phyloP scores from a whole-genome alignment of 2,113 vertebrate genomes.

The Phalacrocorax aristotelis region DNA sequence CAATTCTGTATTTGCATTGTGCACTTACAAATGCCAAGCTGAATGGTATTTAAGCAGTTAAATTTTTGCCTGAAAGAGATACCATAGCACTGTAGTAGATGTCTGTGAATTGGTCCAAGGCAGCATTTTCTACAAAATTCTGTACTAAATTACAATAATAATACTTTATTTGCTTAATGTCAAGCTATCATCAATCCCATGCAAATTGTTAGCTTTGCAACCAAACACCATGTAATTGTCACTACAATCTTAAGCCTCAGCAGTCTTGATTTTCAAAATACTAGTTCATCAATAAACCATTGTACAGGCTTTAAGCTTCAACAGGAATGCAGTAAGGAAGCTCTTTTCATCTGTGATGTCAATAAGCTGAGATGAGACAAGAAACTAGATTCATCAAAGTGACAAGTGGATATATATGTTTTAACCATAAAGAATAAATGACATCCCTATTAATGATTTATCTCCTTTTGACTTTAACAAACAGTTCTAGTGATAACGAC shows the following conservation, averaged over 20 bases:
- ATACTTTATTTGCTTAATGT: conserved; percentile 56
- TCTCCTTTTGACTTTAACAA: conserved; percentile 53
- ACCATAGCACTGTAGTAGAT: neutral
- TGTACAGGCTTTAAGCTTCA: conserved; percentile 45
- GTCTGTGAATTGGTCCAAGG: neutral
- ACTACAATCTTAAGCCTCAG: conserved; percentile 38
- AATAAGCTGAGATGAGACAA: conserved; percentile 53
- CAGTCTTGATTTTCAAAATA: conserved; percentile 52
- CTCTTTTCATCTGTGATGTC: conserved; percentile 57
- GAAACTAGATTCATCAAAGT: conserved; percentile 27
- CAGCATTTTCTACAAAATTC: conserved; percentile 35
- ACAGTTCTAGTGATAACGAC: conserved; percentile 34
- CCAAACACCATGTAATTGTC: conserved; percentile 47
- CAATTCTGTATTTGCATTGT: neutral
- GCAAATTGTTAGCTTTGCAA: conserved; percentile 52
- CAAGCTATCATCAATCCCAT: conserved; percentile 40
- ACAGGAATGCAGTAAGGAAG: conserved; percentile 5
- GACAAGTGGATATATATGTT: conserved; percentile 34
- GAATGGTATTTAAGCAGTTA: neutral
- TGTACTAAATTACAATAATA: conserved; percentile 46
- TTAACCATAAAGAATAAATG: conserved; percentile 60
- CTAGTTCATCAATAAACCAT: conserved; percentile 63
- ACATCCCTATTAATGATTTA: conserved; percentile 60
- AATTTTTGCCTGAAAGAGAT: neutral
- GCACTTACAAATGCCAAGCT: neutral